A percentile compares a stretch with the other conserved stretches of the same genome.
Conservation (phyloP, 2,888 invertebrate genomes). For the Tetheella fluctuosa region DNA sequence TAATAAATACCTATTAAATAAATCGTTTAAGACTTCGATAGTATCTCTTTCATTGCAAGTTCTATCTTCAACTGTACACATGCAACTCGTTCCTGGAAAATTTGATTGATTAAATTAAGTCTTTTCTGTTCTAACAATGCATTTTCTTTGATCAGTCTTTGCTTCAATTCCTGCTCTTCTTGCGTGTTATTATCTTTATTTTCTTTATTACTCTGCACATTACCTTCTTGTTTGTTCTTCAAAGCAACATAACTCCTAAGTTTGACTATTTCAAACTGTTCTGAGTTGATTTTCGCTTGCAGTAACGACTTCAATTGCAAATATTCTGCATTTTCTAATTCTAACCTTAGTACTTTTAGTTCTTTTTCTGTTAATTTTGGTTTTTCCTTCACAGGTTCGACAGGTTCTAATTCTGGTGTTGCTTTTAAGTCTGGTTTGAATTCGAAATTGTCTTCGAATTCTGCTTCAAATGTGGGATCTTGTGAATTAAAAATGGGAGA, state of each 20-base stretch:
- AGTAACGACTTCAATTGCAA: conserved; percentile 87
- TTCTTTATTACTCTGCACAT: conserved; percentile 56
- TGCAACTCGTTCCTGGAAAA: conserved; percentile 89
- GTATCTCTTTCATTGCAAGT: conserved; percentile 84
- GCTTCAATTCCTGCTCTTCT: conserved; percentile 71
- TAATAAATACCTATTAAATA: conserved; percentile 13
- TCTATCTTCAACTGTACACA: conserved; percentile 89
- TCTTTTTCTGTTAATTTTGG: conserved; percentile 85
- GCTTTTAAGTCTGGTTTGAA: conserved; percentile 53
- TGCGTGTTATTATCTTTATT: conserved; percentile 62
- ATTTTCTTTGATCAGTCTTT: conserved; percentile 85
- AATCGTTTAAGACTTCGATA: conserved; percentile 65
- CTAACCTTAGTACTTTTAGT: conserved; percentile 82
- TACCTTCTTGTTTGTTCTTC: conserved; percentile 75
- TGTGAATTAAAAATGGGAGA: conserved; percentile 30
- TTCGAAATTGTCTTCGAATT: conserved; percentile 50
- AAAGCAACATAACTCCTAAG: conserved; percentile 82
- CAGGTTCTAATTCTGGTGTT: conserved; percentile 48
- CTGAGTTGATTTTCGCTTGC: conserved; percentile 88
- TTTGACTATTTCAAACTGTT: conserved; percentile 88
- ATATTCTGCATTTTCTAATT: conserved; percentile 87
- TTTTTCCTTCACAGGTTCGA: conserved; percentile 61
- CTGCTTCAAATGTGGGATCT: conserved; percentile 14
- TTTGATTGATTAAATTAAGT: conserved; percentile 86
- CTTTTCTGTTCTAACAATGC: conserved; percentile 87